These are phyloP conservation scores for Cercopithecus petaurista DNA, from an alignment of 2,797 vertebrate species.

Conservation along the genomic window DNA sequence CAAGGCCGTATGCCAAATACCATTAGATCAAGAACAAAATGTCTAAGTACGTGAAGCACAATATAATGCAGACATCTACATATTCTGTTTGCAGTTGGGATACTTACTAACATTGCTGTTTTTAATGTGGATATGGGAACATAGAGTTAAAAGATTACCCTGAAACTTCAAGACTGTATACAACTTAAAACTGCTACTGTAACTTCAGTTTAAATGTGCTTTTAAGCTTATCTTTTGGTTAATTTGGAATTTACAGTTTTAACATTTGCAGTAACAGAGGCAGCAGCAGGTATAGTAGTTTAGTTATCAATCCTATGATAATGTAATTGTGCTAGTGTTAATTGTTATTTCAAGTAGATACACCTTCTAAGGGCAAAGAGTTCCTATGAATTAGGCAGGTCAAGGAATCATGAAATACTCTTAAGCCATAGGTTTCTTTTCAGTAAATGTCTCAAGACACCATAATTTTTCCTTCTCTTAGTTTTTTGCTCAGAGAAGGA, in stretches of 20 bases:
- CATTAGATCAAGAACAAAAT: neutral
- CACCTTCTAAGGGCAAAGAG: neutral
- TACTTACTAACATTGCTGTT: neutral
- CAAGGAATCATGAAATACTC: neutral
- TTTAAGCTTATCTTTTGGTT: neutral
- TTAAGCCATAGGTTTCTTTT: conserved; percentile 11
- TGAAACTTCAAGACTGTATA: neutral
- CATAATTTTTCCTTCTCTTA: neutral
- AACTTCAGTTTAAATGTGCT: neutral
- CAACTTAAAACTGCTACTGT: neutral
- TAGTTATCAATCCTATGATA: neutral
- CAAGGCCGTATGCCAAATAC: neutral
- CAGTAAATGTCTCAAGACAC: neutral
- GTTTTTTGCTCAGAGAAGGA: conserved; percentile 22
- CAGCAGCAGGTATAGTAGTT: neutral
- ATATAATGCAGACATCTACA: neutral
- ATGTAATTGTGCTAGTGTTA: neutral
- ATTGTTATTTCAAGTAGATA: conserved; percentile 5
- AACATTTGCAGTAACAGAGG: neutral
- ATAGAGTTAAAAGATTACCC: neutral
- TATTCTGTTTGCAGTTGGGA: neutral
- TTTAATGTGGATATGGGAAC: neutral
- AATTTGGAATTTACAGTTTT: neutral
- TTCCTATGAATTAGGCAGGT: neutral
- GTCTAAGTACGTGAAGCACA: neutral